Evolutionary conservation across 2,888 invertebrate genomes (phyloP).

Genomic region (Furcula furcula): DNA sequence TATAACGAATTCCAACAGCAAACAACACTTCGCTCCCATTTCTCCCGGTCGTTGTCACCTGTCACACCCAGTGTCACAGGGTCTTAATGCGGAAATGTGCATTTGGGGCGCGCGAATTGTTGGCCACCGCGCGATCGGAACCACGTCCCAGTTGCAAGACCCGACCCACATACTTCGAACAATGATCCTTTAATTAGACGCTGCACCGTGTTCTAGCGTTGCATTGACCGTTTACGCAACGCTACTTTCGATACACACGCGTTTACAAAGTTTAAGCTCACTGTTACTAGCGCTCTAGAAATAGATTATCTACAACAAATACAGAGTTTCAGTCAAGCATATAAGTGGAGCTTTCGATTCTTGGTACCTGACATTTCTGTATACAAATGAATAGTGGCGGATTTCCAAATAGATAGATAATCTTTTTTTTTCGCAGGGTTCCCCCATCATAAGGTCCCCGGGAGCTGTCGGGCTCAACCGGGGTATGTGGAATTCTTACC

Average conservation of each 20-base stretch:
- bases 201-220: conserved; percentile 43
- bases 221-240: conserved; percentile 51
- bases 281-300: no score
- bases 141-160: conserved; percentile 48
- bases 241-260: conserved; percentile 35
- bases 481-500: no score
- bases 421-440: no score
- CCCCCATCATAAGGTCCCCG: no score
- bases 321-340: no score
- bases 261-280: conserved; percentile 2
- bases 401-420: no score
- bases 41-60: conserved; percentile 2
- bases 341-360: no score
- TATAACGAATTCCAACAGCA: no score
- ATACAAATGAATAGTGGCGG: no score
- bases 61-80: conserved; percentile 23
- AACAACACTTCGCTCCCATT: neutral
- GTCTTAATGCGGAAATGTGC: conserved; percentile 59
- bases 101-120: conserved; percentile 62
- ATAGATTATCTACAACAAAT: no score
- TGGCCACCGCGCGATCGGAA: conserved; percentile 49
- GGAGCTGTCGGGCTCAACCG: no score
- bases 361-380: no score
- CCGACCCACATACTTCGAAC: conserved; percentile 51
- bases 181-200: conserved; percentile 65